Evolutionary conservation across 2,113 vertebrate species (phyloP), one percentile per base, ranked within the genome.

Genomic region (Chelonoidis abingdonii): DNA sequence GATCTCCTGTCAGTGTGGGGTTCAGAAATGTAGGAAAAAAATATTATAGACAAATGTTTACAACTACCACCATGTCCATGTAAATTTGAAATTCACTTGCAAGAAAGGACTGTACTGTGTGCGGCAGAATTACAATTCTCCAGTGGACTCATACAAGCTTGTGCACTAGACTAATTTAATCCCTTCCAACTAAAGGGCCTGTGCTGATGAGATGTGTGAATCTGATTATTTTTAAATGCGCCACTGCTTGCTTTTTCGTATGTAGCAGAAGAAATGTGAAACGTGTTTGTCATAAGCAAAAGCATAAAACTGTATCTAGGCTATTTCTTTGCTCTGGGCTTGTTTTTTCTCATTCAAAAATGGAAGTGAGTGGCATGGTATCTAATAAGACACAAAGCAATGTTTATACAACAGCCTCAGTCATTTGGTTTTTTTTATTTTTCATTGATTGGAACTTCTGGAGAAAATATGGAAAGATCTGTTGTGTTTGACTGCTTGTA

Each of bases 1-100:
- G 95, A 98, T 98, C 93, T 87, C 98, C 41, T 99, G 99, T 95
- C 97, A 98, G 2, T 99, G 99, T 80, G 98, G 98, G 29, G 95
- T 97, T 89, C 96, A 97, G 59, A 97, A 94, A 49, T 99, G 99
- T 95, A 98, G 93, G n/a, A 98, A 98, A 79, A 97, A 95, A 88
- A 98, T 98, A 72, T 80, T 98, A 87, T 98, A 98, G 89, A 22
- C 62, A 83, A 87, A 52, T 41, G 31, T 93, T 94, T 95, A 12
- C 76, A 91, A 5, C 41, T 83, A n/a, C 69, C n/a, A 88, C 10
- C 38, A 57, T 35, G 5, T 2, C 62, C 19, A 2, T 4, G 10
- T 69, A 88, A 52, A 35, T 86, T 27, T 59, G 65, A 52, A 59
- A 75, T 89, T 88, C 81, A 25, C n/a, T 10, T 59, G 21, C 90